Evolutionary conservation across 1,140 invertebrate species (phyloP).

Genomic region (Trichogramma pretiosum): DNA sequence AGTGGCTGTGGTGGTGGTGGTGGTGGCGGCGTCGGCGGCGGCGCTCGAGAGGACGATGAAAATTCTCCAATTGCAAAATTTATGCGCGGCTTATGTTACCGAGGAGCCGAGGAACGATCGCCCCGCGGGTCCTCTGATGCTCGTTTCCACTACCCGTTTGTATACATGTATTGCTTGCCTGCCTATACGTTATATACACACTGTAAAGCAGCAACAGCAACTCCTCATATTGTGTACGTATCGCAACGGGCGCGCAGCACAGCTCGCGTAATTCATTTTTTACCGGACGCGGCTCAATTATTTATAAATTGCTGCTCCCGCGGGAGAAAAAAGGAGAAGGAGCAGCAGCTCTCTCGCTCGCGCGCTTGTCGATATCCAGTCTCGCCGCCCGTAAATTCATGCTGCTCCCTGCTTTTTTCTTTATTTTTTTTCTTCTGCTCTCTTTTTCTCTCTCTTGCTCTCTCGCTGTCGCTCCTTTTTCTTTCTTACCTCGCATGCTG

Average conservation of each 20-base stretch:
- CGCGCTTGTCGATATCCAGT: no score
- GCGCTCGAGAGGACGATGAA: slow-evolving; percentile 41
- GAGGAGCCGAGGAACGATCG: slow-evolving; percentile 2
- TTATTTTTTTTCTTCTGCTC: not conserved
- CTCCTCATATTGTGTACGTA: slow-evolving; percentile 46
- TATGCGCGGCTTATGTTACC: slow-evolving; percentile 44
- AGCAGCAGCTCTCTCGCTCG: no score
- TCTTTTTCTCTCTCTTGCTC: not conserved
- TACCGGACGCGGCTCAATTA: slow-evolving; percentile 48
- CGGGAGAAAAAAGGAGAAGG: no score
- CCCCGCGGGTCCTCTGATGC: slow-evolving; percentile 41
- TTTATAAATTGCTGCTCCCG: slow-evolving; percentile 48
- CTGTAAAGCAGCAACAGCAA: slow-evolving; percentile 35
- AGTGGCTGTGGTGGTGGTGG: no score
- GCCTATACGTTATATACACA: no score
- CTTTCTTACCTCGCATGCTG: no score
- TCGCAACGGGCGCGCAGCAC: no score
- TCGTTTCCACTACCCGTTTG: slow-evolving; percentile 25
- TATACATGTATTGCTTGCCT: no score
- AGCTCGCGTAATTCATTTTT: slow-evolving; percentile 50
- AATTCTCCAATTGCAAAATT: slow-evolving; percentile 49
- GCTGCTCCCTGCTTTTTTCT: not conserved
- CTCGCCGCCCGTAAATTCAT: no score
- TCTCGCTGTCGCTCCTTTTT: no score
- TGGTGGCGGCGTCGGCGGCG: slow-evolving; percentile 21